Percentiles rank a stretch among this genome's conserved stretches.
phyloP scores from a whole-genome alignment of 2,797 vertebrate species.

The Huso huso region DNA sequence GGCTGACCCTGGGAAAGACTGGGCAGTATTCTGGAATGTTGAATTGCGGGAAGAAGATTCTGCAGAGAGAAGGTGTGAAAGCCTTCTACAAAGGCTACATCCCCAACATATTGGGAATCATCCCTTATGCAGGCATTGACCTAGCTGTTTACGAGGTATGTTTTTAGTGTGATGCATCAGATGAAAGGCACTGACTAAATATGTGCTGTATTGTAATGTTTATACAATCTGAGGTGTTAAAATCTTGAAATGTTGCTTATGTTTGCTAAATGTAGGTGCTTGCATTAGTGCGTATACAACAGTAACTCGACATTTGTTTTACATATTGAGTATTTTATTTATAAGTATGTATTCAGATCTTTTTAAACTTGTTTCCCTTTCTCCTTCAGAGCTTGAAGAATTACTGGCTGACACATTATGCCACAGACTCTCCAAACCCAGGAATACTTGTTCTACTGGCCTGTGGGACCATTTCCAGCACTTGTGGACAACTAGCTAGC shows the following conservation, averaged over 20 bases:
- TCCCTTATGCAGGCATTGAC: conserved; percentile 94
- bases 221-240: no score
- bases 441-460: conserved; percentile 79
- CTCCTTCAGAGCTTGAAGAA: conserved; percentile 78
- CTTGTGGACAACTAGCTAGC: conserved; percentile 89
- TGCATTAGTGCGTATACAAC: not conserved
- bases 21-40: conserved; percentile 80
- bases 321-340: not conserved
- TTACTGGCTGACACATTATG: conserved; percentile 77
- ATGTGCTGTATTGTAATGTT: conserved; percentile 6
- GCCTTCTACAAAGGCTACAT: conserved; percentile 93
- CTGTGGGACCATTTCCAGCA: conserved; percentile 86
- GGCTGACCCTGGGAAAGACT: conserved; percentile 79
- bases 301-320: not conserved
- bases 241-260: conserved; percentile 6
- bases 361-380: conserved; percentile 8
- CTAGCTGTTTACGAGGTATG: conserved; percentile 90
- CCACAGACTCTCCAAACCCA: conserved; percentile 69
- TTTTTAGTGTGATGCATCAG: conserved; percentile 10
- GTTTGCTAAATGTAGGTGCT: conserved; percentile 1
- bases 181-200: not conserved
- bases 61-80: conserved; percentile 72
- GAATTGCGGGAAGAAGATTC: conserved; percentile 81
- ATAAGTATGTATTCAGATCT: not conserved
- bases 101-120: conserved; percentile 86